Conservation (phyloP, 2,888 invertebrate species). For the Leucania comma region DNA sequence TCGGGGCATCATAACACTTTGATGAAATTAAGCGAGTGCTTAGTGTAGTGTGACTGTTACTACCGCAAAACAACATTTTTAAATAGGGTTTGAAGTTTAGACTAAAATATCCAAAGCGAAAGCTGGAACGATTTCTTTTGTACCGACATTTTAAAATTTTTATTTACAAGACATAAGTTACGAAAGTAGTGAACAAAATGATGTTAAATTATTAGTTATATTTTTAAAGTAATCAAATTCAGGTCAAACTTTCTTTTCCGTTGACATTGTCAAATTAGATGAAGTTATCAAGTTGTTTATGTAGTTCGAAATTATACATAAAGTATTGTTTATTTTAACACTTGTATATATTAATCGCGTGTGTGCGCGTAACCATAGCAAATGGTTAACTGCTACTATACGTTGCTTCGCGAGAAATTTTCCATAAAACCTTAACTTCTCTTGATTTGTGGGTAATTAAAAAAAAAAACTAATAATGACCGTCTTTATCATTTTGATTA, state of each 20-base stretch:
- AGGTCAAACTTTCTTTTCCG: background rate
- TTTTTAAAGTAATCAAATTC: background rate
- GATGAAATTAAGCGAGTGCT: conserved; percentile 1
- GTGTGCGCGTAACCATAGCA: no score
- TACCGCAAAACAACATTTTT: background rate
- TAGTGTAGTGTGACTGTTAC: background rate
- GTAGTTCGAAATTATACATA: background rate
- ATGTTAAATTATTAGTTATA: no score
- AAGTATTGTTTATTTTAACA: background rate
- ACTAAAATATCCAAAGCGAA: background rate
- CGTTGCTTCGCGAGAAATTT: no score
- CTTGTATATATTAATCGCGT: no score
- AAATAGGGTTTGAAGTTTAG: background rate
- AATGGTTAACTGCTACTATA: no score
- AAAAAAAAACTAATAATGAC: no score
- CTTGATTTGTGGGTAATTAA: no score
- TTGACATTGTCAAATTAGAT: background rate
- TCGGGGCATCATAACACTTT: conserved; percentile 5
- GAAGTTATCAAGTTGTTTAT: background rate
- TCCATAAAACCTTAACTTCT: no score
- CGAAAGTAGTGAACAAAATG: no score
- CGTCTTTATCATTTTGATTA: no score
- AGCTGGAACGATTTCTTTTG: background rate
- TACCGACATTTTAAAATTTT: no score
- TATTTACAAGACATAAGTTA: background rate